Base-by-base conservation (phyloP, 1,140 invertebrate genomes). In the Vollenhovia emeryi region DNA sequence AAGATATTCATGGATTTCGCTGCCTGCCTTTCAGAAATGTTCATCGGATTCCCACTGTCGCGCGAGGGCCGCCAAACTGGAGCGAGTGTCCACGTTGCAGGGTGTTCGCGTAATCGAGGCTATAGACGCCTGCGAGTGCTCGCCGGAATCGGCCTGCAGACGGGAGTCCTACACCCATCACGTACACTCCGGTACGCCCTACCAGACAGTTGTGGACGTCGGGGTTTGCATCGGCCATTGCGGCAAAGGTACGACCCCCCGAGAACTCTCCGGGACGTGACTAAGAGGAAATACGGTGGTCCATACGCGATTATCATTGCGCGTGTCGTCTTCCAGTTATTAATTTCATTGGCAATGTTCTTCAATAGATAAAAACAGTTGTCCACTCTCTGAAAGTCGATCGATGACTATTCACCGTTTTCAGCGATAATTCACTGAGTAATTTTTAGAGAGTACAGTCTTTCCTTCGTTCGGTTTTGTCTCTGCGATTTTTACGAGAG, bases 191-290 rank as follows among this genome's bases (percentile, higher is more conserved):
- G 95, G 94, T 15, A 96, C 95, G 15, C 95, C 95, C 5, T 94
- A 95, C 87, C 95, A 95, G 82, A 92, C 92, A 8, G 91, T 93
- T 43, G 86, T 96, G 18, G 95, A 96, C 69, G 89, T 95, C 3
- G 95, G 95, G 0, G 82, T 93, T 24, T 96, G 95, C 85, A 88
- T 93, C 74, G 95, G 95, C 13, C 93, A 89, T 64, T 95, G 95
- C 79, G 71, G 66, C 2, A 91, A 92, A 87, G 93, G 93, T 93
- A 90, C 66, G 40, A 48, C 3, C 6, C 36, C 13, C 18, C 21
- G 18, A 60, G 13, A 40, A n/a, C 5, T 68, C n/a, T 64, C n/a
- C 6, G 33, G 6, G 6, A 36, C 33, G 33, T 36, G n/a, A n/a
- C n/a, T n/a, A 36, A 36, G 33, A 36, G 3, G 33, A 36, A 36